A percentile compares a stretch with the other conserved stretches of the same genome.
phyloP scores from a whole-genome alignment of 2,888 invertebrate species.

The Meteorus cinctellus region DNA sequence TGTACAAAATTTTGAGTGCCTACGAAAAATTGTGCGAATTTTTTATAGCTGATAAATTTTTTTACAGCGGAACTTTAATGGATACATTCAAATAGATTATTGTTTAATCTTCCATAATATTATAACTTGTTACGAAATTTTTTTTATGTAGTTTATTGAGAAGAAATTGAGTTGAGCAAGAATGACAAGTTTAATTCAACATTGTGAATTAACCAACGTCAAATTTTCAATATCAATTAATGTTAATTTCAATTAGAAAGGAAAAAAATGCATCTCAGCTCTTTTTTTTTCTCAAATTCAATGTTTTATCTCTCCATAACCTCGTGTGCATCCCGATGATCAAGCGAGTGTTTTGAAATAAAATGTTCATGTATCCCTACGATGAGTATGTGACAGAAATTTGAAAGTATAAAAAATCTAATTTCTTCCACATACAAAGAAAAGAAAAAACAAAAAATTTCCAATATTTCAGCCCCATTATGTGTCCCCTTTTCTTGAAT shows the following conservation, averaged over 20 bases:
- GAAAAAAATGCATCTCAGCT: background rate
- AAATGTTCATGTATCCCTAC: background rate
- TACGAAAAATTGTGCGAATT: background rate
- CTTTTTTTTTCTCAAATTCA: background rate
- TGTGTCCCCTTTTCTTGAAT: conserved; percentile 61
- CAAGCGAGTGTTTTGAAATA: background rate
- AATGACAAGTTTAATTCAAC: background rate
- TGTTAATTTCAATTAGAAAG: background rate
- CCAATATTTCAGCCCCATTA: conserved; percentile 50
- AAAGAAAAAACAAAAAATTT: background rate
- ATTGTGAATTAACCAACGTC: background rate
- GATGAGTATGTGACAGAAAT: conserved; percentile 26
- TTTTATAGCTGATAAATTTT: background rate
- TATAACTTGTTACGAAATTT: background rate
- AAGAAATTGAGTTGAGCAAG: background rate
- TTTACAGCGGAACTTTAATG: conserved; percentile 7
- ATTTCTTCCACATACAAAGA: background rate
- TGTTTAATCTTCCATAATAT: background rate
- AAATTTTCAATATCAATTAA: background rate
- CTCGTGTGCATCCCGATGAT: background rate
- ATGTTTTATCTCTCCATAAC: background rate
- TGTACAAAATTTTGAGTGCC: conserved; percentile 18
- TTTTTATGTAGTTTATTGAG: background rate
- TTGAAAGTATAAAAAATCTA: conserved; percentile 19
- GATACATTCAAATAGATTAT: background rate